Base-by-base conservation (phyloP, 2,797 vertebrate genomes). In the Oreortyx pictus region DNA sequence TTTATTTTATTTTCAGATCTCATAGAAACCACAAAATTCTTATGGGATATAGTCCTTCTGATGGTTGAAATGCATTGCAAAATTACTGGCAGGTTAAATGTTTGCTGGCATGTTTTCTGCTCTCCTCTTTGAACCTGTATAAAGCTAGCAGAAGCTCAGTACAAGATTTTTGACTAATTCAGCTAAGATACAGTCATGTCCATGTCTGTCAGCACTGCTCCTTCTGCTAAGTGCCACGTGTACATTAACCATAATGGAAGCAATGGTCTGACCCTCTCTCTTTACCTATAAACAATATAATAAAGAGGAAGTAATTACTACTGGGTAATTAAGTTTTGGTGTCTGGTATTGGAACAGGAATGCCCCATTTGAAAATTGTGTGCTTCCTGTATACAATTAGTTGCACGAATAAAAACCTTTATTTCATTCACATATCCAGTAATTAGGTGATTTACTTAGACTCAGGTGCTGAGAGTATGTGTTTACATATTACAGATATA, bases 341-440 rank as follows among this genome's bases (percentile, higher is more conserved):
- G 29, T 91, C 59, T 94, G 76, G 23, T 73, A 47, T 39, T 81
- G 71, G 25, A 90, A 71, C 64, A 67, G 47, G 31, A 89, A 79
- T 89, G 61, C 33, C 60, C 20, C 9, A 3, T 86, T 88, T 91
- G 77, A 91, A 89, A 89, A 92, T 74, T 76, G 27, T 82, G 12
- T 79, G 8, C 47, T 86, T 92, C 77, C 92, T 94, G 29, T 89
- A 91, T 94, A 90, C 59, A 83, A 65, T 94, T 94, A 92, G 43
- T 43, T 60, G 17, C 29, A 77, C 57, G 79, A 83, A 79, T 68
- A 57, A 67, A 91, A 60, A 24, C 29, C 71, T 86, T 87, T 86
- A 41, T 96, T 94, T 89, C 14, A 33, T 67, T 88, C 83, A 54
- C 44, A 39, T 92, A 61, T 46, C 20, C 67, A 82, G 11, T 57